These are phyloP conservation scores for Mayetiola destructor DNA, from an alignment of 2,888 invertebrate species.

Conservation along the genomic window DNA sequence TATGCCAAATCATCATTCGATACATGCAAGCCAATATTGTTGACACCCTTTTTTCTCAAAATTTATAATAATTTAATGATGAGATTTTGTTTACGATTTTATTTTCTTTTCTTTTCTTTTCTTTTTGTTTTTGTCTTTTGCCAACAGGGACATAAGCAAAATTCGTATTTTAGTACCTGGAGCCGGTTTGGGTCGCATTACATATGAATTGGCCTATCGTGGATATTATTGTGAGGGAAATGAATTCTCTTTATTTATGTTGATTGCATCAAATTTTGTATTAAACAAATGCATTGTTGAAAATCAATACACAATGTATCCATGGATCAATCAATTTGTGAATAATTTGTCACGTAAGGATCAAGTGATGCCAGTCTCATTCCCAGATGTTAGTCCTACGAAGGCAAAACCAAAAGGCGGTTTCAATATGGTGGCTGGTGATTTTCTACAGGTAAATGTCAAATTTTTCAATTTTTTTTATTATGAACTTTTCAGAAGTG, in stretches of 20 bases:
- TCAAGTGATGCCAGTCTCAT: conserved; percentile 59
- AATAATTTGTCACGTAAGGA: conserved; percentile 73
- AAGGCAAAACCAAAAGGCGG: conserved; percentile 42
- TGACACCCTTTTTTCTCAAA: no score
- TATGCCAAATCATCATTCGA: no score
- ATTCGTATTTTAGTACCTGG: conserved; percentile 84
- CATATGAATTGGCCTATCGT: conserved; percentile 79
- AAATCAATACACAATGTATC: conserved; percentile 70
- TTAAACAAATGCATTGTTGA: conserved; percentile 49
- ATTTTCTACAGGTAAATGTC: conserved; percentile 80
- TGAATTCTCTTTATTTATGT: conserved; percentile 95
- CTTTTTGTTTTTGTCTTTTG: not conserved
- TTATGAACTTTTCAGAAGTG: not conserved
- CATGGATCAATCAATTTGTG: conserved; percentile 90
- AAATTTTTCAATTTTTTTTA: no score
- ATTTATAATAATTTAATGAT: not conserved
- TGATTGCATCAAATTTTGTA: conserved; percentile 91
- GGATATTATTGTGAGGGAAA: conserved; percentile 94
- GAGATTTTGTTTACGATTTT: not conserved
- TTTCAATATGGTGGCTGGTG: conserved; percentile 94
- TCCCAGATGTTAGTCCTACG: conserved; percentile 79
- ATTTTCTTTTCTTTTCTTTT: not conserved
- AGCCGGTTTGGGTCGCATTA: conserved; percentile 86
- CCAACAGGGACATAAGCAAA: conserved; percentile 27
- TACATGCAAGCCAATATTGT: no score